Percentiles rank a stretch among this genome's conserved stretches.
Conservation (phyloP, 2,797 vertebrate genomes). For the Poecilia velifera region DNA sequence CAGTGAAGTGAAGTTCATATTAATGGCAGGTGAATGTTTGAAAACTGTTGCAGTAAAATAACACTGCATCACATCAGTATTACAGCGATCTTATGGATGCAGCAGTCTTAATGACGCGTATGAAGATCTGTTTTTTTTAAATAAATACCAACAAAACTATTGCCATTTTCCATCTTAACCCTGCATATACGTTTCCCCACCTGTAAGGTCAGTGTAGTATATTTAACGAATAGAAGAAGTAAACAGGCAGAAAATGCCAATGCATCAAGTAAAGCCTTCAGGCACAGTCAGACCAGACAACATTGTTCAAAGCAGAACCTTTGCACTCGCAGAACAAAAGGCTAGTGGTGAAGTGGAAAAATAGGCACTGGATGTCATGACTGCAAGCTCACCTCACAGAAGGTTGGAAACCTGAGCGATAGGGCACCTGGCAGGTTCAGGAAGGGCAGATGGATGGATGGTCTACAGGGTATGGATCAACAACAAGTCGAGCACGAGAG, state of each 20-base stretch:
- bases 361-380: not conserved
- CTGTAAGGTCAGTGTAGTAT: not conserved
- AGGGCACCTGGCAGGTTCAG: not conserved
- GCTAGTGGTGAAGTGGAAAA: not conserved
- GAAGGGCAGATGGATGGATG: slow-evolving; percentile 1
- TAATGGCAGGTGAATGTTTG: not conserved
- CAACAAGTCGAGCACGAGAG: not conserved
- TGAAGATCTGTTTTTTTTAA: not conserved
- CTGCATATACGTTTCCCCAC: not conserved
- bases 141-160: not conserved
- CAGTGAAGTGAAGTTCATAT: not conserved
- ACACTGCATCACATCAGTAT: not conserved
- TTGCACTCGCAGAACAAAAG: not conserved
- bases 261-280: not conserved
- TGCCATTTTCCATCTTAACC: not conserved
- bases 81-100: not conserved
- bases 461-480: not conserved
- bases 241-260: not conserved
- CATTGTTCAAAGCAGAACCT: not conserved
- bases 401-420: slow-evolving; percentile 10
- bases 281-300: not conserved
- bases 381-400: slow-evolving; percentile 2
- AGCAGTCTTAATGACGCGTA: not conserved
- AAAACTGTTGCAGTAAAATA: not conserved
- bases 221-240: not conserved